phyloP scores from a whole-genome alignment of 2,888 invertebrate species.

The Hydroisotoma schaefferi region DNA sequence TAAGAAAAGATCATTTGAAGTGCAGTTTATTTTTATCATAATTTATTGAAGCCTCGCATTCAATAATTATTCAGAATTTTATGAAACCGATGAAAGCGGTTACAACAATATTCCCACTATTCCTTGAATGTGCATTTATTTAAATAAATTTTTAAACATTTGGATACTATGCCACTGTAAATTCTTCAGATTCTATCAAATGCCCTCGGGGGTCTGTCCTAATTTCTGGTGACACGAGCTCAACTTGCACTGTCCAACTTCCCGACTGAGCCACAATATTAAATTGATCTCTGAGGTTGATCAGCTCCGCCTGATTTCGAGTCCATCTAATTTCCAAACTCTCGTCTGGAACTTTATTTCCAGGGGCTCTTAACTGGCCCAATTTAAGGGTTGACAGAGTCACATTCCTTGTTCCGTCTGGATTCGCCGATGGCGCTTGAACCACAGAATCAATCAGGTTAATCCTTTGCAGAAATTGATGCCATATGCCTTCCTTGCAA shows the following conservation, averaged over 20 bases:
- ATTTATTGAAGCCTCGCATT: no score
- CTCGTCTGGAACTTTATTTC: conserved; percentile 38
- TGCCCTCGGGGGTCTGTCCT: conserved; percentile 27
- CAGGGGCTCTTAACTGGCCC: conserved; percentile 33
- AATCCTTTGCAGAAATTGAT: conserved; percentile 38
- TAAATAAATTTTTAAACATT: no score
- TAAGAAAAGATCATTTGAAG: no score
- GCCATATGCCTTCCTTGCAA: conserved; percentile 46
- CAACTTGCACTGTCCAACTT: conserved; percentile 24
- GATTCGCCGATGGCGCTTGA: conserved; percentile 13
- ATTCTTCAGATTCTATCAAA: conserved; percentile 12
- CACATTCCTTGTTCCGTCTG: conserved; percentile 19
- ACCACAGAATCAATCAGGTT: conserved; percentile 40
- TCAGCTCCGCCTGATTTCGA: conserved; percentile 22
- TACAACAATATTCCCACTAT: no score
- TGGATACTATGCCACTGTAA: no score
- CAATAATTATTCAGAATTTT: no score
- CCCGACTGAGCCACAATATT: conserved; percentile 22
- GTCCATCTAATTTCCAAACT: conserved; percentile 33
- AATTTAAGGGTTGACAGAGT: conserved; percentile 34
- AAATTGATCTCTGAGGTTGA: conserved; percentile 19
- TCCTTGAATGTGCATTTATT: no score
- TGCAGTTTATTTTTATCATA: no score
- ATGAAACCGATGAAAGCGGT: no score
- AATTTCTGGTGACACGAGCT: conserved; percentile 26